These are phyloP conservation scores for Spea multiplicata DNA, from an alignment of 2,113 vertebrate species.

Conservation along the genomic window DNA sequence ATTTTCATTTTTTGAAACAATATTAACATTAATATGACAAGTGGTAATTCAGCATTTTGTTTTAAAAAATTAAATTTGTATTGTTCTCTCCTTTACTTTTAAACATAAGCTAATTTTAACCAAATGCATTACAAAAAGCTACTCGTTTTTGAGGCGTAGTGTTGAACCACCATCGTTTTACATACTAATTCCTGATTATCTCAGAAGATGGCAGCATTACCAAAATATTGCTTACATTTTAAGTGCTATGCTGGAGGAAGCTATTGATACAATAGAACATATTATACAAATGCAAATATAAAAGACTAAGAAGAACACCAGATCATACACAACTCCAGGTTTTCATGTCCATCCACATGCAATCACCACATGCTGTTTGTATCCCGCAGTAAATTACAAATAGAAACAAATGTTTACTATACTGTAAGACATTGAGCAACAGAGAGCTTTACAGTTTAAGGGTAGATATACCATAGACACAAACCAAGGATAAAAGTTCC, in stretches of 20 bases:
- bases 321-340: not conserved
- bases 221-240: not conserved
- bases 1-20: too few species aligned
- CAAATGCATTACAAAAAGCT: too few species aligned
- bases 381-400: too few species aligned
- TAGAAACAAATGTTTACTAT: not conserved
- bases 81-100: too few species aligned
- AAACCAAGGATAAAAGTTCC: too few species aligned
- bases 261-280: not conserved
- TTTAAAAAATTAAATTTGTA: too few species aligned
- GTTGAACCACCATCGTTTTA: not conserved
- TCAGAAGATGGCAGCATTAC: constrained; percentile 26
- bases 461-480: too few species aligned
- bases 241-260: not conserved
- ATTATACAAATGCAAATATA: not conserved
- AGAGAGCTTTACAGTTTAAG: not conserved
- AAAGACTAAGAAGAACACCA: not conserved
- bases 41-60: too few species aligned
- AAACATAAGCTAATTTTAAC: too few species aligned
- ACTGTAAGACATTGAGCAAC: constrained; percentile 30
- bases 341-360: constrained; percentile 26
- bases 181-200: not conserved
- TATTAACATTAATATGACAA: too few species aligned
- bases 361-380: not conserved
- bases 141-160: too few species aligned